Evolutionary conservation across 1,140 invertebrate species (phyloP), one percentile per base, ranked within the genome.

Genomic region (Zeugodacus cucurbitae): DNA sequence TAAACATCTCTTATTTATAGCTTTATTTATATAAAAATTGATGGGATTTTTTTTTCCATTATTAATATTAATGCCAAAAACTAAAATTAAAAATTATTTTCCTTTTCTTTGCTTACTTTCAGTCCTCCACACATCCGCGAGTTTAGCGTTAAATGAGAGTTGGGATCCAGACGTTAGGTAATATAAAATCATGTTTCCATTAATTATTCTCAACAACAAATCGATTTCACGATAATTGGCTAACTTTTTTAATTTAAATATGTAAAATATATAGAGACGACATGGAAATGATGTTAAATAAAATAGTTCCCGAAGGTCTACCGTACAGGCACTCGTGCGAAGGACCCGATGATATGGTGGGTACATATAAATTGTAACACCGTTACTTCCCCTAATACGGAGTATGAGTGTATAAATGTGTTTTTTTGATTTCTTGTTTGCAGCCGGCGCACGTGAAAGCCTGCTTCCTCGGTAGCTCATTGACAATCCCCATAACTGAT

Each of bases 261-360:
- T n/a, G 26, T n/a, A n/a, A 54, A 10, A 57, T 57, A 32, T 86
- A 54, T 59, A 93, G 98, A 94, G 97, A 98, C 93, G 98, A 99
- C 93, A 98, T 99, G 97, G 98, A 99, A 95, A 99, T 98, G 97
- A 99, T 99, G 97, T 95, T 99, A 93, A 98, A 99, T 94, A 98
- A 98, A 96, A 98, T 99, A 94, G 97, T 99, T 95, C 98, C 98
- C 94, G 98, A 99, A 95, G 97, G 97, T 93, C 95, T 98, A 94
- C 97, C 97, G 93, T 99, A 98, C 93, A 96, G 97, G 94, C 98
- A 99, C 95, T 98, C 97, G 74, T 98, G 98, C 94, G 98, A 99
- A 96, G 98, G 98, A 89, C 98, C 98, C 89, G 98, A 99, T 94
- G 98, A 99, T 94, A 99, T 99, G 98, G 98, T 99, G 94, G 95